Conservation (phyloP, 2,797 vertebrate species). For the Centropyge bicolor region DNA sequence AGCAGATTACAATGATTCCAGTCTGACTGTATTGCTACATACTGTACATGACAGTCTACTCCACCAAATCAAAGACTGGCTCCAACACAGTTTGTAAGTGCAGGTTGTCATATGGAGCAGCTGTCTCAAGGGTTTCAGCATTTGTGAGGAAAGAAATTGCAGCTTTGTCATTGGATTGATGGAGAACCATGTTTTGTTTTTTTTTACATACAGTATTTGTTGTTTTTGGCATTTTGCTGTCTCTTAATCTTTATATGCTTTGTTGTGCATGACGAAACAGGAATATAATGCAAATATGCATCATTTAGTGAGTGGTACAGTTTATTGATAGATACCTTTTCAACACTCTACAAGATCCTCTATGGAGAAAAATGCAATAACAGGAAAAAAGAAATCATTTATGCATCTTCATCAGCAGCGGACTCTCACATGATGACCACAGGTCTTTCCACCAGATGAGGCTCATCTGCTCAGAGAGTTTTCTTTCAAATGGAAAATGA, state of each 20-base stretch:
- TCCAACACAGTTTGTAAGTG: conserved; percentile 60
- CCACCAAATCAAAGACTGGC: conserved; percentile 30
- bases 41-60: conserved; percentile 15
- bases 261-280: not conserved
- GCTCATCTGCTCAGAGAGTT: conserved; percentile 67
- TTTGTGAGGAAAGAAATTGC: conserved; percentile 46
- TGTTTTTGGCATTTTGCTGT: not conserved
- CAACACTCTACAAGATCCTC: not conserved
- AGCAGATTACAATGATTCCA: conserved; percentile 45
- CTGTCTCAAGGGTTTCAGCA: conserved; percentile 40
- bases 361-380: not conserved
- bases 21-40: conserved; percentile 23
- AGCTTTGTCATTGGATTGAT: conserved; percentile 38
- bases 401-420: conserved; percentile 10
- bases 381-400: not conserved
- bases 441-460: conserved; percentile 62
- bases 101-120: conserved; percentile 65
- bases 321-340: conserved; percentile 13
- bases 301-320: not conserved
- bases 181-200: not conserved
- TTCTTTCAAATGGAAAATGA: conserved; percentile 59
- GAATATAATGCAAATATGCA: conserved; percentile 11
- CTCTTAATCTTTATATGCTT: too few relatives aligned
- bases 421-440: conserved; percentile 46
- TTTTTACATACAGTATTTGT: not conserved